Evolutionary conservation across 1,140 invertebrate species (phyloP), one percentile per base, ranked within the genome.

Genomic region (Calephelis virginiensis): DNA sequence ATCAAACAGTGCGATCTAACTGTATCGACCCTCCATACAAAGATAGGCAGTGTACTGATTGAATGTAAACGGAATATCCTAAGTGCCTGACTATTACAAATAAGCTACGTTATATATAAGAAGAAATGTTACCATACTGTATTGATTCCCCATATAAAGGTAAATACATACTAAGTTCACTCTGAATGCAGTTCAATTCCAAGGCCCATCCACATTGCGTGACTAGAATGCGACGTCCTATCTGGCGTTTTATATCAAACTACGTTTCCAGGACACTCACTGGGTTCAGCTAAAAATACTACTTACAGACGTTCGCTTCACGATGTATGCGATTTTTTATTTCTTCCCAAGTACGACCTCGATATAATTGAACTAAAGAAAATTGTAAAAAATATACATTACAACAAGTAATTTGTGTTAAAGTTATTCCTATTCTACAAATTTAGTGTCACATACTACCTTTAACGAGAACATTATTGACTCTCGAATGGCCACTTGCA

Each of bases 111-210:
- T 67, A 67, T 63, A 60, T 14, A 67, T 38, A 67, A 47, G 43
- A 72, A 40, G 43, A 61, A 66, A 71, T 45, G 61, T 12, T 11
- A 37, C 14, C 50, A 56, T 56, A 56, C 17, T 56, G 28, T 56
- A 56, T 10, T 59, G 28, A 59, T 59, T 17, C 28, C 14, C 28
- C 53, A 59, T 59, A 59, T 38, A n/a, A 59, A 59, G 28, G 53
- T n/a, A 59, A 28, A 73, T 69, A 71, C 62, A 67, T 67, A 69
- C 71, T 70, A 72, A 79, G 53, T 72, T 66, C 73, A 77, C 81
- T 82, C 81, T 82, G 78, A 82, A 82, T 63, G 75, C 78, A 81
- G 78, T 74, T 76, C 68, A 73, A 73, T 70, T 71, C 63, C 69
- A 71, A 73, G 69, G 67, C 69, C 47, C 68, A 48, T 61, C 68